A percentile compares a stretch with the other conserved stretches of the same genome.
Conservation (phyloP, 2,797 vertebrate genomes). For the Sebastes hubbsi region DNA sequence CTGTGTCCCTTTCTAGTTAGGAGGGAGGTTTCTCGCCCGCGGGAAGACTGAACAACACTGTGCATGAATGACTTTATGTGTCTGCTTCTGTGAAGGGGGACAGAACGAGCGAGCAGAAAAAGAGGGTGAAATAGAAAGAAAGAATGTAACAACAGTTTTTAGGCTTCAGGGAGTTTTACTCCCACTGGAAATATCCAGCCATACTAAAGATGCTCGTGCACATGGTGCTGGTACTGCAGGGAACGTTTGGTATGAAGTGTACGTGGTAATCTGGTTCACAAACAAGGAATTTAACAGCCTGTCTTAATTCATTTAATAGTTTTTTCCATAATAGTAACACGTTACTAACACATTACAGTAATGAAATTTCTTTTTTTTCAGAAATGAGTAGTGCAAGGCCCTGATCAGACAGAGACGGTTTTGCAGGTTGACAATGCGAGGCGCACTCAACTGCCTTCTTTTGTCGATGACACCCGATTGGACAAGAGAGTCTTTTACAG, state of each 20-base stretch:
- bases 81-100: not conserved
- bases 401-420: not conserved
- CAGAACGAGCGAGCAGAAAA: not conserved
- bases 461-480: too few relatives aligned
- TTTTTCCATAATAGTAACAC: too few relatives aligned
- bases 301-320: too few relatives aligned
- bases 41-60: slow-evolving; percentile 23
- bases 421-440: too few relatives aligned
- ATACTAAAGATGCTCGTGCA: not conserved
- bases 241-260: not conserved
- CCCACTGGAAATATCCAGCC: not conserved
- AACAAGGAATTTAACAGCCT: not conserved
- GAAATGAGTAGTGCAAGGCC: not conserved
- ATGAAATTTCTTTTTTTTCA: too few relatives aligned
- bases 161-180: not conserved
- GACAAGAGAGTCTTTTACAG: too few relatives aligned
- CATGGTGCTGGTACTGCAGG: not conserved
- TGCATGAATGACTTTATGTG: slow-evolving; percentile 30
- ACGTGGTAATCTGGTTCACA: not conserved
- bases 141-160: not conserved
- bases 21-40: slow-evolving; percentile 32
- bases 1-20: slow-evolving; percentile 36
- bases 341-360: too few relatives aligned
- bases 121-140: not conserved
- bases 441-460: too few relatives aligned